Percentiles rank a stretch among this genome's conserved stretches.
Evolutionary conservation across 2,888 invertebrate genomes (phyloP).

Genomic region (Zygaena filipendulae): DNA sequence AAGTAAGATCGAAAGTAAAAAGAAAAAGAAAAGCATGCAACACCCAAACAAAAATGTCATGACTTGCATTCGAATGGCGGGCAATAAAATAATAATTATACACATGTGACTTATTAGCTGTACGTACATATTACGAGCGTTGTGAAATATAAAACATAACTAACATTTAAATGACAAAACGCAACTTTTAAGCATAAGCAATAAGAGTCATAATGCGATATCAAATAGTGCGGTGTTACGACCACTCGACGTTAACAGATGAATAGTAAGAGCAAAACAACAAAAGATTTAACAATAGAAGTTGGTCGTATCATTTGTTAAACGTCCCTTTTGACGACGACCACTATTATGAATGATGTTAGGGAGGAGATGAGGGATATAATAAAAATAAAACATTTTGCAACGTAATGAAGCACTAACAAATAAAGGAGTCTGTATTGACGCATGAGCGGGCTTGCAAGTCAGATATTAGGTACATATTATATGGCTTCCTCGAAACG

Average conservation of each 20-base stretch:
- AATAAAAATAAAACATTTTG: slow-evolving; percentile 35
- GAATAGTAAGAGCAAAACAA: slow-evolving; percentile 47
- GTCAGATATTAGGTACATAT: too few relatives aligned
- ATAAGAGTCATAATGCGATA: slow-evolving; percentile 19
- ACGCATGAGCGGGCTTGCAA: too few relatives aligned
- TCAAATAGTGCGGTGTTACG: slow-evolving; percentile 18
- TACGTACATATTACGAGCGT: slow-evolving; percentile 45
- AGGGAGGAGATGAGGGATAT: slow-evolving; percentile 33
- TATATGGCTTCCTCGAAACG: too few relatives aligned
- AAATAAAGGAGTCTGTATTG: too few relatives aligned
- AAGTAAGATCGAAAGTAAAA: slow-evolving; percentile 35
- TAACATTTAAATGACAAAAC: slow-evolving; percentile 6
- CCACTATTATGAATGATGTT: slow-evolving; percentile 63
- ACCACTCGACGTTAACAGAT: slow-evolving; percentile 24
- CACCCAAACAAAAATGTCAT: slow-evolving; percentile 46
- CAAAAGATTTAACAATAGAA: slow-evolving; percentile 63
- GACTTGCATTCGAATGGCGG: slow-evolving; percentile 51
- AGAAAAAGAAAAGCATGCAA: slow-evolving; percentile 23
- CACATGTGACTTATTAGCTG: slow-evolving; percentile 63
- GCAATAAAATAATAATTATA: slow-evolving; percentile 67
- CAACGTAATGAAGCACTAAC: slow-evolving; percentile 20
- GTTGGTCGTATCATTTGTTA: slow-evolving; percentile 65
- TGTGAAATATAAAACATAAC: slow-evolving; percentile 35
- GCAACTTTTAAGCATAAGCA: slow-evolving; percentile 6
- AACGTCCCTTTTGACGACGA: slow-evolving; percentile 63